A percentile compares a stretch with the other conserved stretches of the same genome.
These are phyloP conservation scores for Lycaon pictus DNA, from an alignment of 2,113 vertebrate genomes.

Conservation along the genomic window DNA sequence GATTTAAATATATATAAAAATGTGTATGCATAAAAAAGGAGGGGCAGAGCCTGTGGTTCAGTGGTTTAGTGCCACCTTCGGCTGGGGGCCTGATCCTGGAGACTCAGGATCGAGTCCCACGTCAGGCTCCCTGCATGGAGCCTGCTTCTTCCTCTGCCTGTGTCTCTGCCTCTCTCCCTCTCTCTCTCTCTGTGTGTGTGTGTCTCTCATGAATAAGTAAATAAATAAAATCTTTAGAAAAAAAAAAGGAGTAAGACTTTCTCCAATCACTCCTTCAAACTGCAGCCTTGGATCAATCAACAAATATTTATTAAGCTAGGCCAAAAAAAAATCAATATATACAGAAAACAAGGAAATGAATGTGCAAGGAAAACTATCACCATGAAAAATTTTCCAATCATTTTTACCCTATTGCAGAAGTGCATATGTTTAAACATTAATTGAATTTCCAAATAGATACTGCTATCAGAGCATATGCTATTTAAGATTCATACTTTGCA, in stretches of 20 bases:
- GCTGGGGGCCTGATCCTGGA: too few relatives aligned
- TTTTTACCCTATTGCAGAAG: background rate
- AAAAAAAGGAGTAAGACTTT: background rate
- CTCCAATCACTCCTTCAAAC: background rate
- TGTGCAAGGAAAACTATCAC: background rate
- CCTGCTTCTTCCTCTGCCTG: too few relatives aligned
- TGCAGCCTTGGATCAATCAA: background rate
- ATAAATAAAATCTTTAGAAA: background rate
- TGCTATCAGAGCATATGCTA: background rate
- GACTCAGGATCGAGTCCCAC: too few relatives aligned
- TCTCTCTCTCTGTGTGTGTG: too few relatives aligned
- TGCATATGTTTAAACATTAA: constrained; percentile 58
- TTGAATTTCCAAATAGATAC: background rate
- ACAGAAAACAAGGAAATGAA: constrained; percentile 25
- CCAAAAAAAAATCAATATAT: background rate
- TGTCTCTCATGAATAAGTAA: too few relatives aligned
- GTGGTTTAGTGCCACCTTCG: too few relatives aligned
- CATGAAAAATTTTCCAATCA: background rate
- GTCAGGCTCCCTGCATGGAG: too few relatives aligned
- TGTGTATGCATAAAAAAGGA: background rate
- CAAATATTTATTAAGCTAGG: background rate
- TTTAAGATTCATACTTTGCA: constrained; percentile 52
- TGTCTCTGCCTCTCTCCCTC: too few relatives aligned
- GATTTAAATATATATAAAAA: constrained; percentile 27
- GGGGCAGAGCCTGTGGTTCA: too few relatives aligned